A percentile compares a stretch with the other conserved stretches of the same genome.
phyloP scores from a whole-genome alignment of 2,797 vertebrate species.

The Odontamblyopus rebecca region DNA sequence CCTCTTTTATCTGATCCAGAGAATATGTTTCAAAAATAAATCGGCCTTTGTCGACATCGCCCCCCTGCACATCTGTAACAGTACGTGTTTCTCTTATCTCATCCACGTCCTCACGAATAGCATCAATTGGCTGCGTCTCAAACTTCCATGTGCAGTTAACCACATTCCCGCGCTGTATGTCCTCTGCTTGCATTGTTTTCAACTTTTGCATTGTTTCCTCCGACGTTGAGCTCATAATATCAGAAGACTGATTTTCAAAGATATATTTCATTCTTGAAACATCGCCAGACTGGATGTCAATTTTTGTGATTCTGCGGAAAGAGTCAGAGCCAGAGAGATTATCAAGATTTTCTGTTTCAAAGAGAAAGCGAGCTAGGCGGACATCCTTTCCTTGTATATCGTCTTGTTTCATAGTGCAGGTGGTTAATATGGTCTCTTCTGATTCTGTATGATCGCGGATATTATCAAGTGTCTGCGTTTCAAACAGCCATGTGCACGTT shows the following conservation, averaged over 20 bases:
- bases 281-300: slow-evolving; percentile 87
- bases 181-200: slow-evolving; percentile 82
- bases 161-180: slow-evolving; percentile 89
- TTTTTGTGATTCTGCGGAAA: slow-evolving; percentile 81
- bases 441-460: slow-evolving; percentile 80
- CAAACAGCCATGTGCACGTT: slow-evolving; percentile 91
- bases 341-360: slow-evolving; percentile 91
- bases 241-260: slow-evolving; percentile 88
- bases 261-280: slow-evolving; percentile 89
- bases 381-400: slow-evolving; percentile 89
- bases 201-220: slow-evolving; percentile 84
- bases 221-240: slow-evolving; percentile 86
- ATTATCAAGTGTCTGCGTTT: slow-evolving; percentile 88
- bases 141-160: slow-evolving; percentile 89
- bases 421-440: slow-evolving; percentile 79
- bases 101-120: slow-evolving; percentile 75
- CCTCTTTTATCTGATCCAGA: slow-evolving; percentile 87
- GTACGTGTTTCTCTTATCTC: slow-evolving; percentile 70
- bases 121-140: slow-evolving; percentile 88
- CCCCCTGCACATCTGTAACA: slow-evolving; percentile 86
- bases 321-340: slow-evolving; percentile 82
- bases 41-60: slow-evolving; percentile 86
- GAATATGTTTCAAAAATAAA: slow-evolving; percentile 92
- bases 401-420: slow-evolving; percentile 83
- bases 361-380: slow-evolving; percentile 84